phyloP scores from a whole-genome alignment of 1,140 invertebrate genomes.

The Hycleus phaleratus region DNA sequence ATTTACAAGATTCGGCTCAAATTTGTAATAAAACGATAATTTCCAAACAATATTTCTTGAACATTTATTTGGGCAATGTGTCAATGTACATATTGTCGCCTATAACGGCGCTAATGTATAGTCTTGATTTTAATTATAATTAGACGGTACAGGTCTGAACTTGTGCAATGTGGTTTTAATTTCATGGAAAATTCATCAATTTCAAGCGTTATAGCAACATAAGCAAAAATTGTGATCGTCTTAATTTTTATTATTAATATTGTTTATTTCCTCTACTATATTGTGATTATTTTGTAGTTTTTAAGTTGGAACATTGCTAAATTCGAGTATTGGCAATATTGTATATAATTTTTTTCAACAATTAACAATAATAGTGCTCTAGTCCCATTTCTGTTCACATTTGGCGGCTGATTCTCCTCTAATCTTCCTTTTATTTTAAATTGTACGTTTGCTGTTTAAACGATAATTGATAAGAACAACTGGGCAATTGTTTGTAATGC shows the following conservation, averaged over 20 bases:
- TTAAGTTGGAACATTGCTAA: background rate
- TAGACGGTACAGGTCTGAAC: conserved; percentile 28
- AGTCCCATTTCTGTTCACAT: conserved; percentile 14
- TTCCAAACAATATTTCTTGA: too few species aligned
- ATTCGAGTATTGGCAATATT: too few species aligned
- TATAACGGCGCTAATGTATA: conserved; percentile 19
- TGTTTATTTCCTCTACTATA: conserved; percentile 1
- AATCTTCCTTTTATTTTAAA: conserved; percentile 3
- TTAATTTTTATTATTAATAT: conserved; percentile 7
- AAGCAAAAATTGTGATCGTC: too few species aligned
- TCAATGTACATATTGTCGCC: too few species aligned
- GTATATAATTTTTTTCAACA: conserved; percentile 9
- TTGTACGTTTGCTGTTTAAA: conserved; percentile 4
- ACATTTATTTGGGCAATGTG: too few species aligned
- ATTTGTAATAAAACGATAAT: too few species aligned
- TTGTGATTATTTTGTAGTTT: conserved; percentile 17
- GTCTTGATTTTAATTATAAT: conserved; percentile 16
- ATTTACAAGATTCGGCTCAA: too few species aligned
- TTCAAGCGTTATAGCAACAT: background rate
- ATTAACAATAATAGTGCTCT: conserved; percentile 17
- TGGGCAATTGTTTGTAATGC: conserved; percentile 16
- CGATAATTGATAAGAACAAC: background rate
- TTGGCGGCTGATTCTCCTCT: conserved; percentile 5
- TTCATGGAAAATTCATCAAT: conserved; percentile 5
- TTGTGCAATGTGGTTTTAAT: conserved; percentile 13